phyloP scores from a whole-genome alignment of 2,888 invertebrate genomes.

The Hartigia nigra region DNA sequence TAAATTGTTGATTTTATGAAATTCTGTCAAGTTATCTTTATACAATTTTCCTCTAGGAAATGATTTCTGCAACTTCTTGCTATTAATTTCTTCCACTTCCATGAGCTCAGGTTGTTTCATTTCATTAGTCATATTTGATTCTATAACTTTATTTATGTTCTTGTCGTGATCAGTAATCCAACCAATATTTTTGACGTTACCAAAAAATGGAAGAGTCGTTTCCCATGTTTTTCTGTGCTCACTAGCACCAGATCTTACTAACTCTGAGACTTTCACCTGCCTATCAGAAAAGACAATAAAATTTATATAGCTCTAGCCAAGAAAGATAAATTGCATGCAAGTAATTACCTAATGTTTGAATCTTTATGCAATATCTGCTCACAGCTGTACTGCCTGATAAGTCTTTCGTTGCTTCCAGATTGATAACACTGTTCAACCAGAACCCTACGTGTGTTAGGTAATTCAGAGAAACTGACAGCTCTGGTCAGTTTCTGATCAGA shows the following conservation, averaged over 20 bases:
- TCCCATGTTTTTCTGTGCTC: slow-evolving; percentile 30
- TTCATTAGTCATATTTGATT: slow-evolving; percentile 10
- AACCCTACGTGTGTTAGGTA: slow-evolving; percentile 37
- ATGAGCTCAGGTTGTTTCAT: slow-evolving; percentile 1
- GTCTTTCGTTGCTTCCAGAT: slow-evolving; percentile 30
- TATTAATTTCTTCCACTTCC: not conserved
- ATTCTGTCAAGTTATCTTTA: not conserved
- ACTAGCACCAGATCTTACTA: slow-evolving; percentile 19
- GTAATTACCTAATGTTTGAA: slow-evolving; percentile 41
- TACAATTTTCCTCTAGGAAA: not conserved
- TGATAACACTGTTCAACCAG: slow-evolving; percentile 40
- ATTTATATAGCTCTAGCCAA: not conserved
- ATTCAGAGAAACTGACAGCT: slow-evolving; percentile 46
- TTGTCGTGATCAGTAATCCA: slow-evolving; percentile 18
- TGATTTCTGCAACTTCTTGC: not conserved
- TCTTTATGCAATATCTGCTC: slow-evolving; percentile 47
- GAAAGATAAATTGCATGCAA: not conserved
- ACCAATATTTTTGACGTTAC: slow-evolving; percentile 9
- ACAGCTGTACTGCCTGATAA: slow-evolving; percentile 50
- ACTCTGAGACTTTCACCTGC: slow-evolving; percentile 29
- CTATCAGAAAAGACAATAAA: slow-evolving; percentile 18
- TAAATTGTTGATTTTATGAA: not conserved
- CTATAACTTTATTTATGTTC: slow-evolving; percentile 1
- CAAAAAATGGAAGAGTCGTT: slow-evolving; percentile 24
- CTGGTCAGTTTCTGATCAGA: slow-evolving; percentile 40